Percentiles rank a stretch among this genome's conserved stretches.
These are phyloP conservation scores for Cylas formicarius DNA, from an alignment of 1,140 invertebrate genomes.

Conservation along the genomic window DNA sequence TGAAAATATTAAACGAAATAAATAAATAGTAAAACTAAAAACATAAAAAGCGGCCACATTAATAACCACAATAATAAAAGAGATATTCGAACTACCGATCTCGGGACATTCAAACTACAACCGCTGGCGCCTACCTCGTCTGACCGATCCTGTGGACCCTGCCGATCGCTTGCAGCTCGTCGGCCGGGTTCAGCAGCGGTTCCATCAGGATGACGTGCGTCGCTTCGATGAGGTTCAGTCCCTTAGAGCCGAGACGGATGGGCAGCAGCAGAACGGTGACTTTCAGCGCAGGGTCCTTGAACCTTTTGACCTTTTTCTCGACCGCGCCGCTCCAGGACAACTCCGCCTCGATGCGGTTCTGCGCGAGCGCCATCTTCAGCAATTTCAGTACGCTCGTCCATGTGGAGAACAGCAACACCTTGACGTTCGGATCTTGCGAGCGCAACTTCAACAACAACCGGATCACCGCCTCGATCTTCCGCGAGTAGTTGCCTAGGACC, in stretches of 20 bases:
- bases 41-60: background rate
- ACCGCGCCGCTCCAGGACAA: constrained; percentile 20
- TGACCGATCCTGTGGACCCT: constrained; percentile 75
- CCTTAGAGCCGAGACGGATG: constrained; percentile 62
- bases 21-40: too few relatives aligned
- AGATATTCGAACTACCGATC: background rate
- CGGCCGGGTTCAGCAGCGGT: constrained; percentile 64
- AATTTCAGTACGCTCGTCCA: constrained; percentile 60
- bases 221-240: constrained; percentile 73
- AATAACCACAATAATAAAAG: too few relatives aligned
- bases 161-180: constrained; percentile 72
- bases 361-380: constrained; percentile 50
- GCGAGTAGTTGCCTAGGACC: constrained; percentile 56
- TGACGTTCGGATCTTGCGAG: constrained; percentile 50
- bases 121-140: constrained; percentile 47
- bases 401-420: constrained; percentile 67
- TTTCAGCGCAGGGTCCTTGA: constrained; percentile 47
- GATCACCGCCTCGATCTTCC: constrained; percentile 66
- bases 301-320: constrained; percentile 45
- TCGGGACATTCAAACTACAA: constrained; percentile 9
- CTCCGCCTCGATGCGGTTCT: constrained; percentile 51
- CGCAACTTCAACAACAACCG: constrained; percentile 52
- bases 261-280: constrained; percentile 63
- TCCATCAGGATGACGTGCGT: constrained; percentile 72
- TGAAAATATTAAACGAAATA: too few relatives aligned